These are phyloP conservation scores for Hucho hucho DNA, from an alignment of 2,113 vertebrate species.

Conservation along the genomic window DNA sequence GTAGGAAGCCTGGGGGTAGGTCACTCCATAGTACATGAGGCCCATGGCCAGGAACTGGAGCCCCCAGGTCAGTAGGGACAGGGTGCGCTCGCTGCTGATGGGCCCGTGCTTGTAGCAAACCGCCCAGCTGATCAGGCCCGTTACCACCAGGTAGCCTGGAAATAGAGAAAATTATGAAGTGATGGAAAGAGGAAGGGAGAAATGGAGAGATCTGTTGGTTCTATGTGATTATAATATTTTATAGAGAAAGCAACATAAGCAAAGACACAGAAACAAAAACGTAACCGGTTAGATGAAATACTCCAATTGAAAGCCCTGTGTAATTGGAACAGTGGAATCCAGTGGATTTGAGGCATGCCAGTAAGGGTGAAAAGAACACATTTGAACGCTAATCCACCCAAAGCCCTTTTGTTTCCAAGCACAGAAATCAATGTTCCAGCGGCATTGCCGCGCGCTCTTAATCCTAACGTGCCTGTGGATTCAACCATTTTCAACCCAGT, in stretches of 20 bases:
- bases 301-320: too few relatives aligned
- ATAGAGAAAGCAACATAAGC: too few relatives aligned
- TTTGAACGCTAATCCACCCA: constrained; percentile 18
- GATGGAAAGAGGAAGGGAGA: constrained; percentile 12
- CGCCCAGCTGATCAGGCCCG: constrained; percentile 69
- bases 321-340: too few relatives aligned
- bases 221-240: not conserved
- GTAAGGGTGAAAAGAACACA: constrained; percentile 1
- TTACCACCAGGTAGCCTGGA: constrained; percentile 71
- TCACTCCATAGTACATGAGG: constrained; percentile 70
- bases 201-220: too few relatives aligned
- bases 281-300: too few relatives aligned
- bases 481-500: constrained; percentile 16
- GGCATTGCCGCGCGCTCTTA: constrained; percentile 12
- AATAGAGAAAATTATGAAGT: not conserved
- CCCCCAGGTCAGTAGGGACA: constrained; percentile 60
- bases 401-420: constrained; percentile 22
- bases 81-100: constrained; percentile 50
- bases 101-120: constrained; percentile 75
- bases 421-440: constrained; percentile 34
- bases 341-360: too few relatives aligned
- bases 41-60: constrained; percentile 66
- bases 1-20: constrained; percentile 61
- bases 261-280: too few relatives aligned
- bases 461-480: constrained; percentile 34